phyloP scores from a whole-genome alignment of 2,113 vertebrate species.

The Pipa parva region DNA sequence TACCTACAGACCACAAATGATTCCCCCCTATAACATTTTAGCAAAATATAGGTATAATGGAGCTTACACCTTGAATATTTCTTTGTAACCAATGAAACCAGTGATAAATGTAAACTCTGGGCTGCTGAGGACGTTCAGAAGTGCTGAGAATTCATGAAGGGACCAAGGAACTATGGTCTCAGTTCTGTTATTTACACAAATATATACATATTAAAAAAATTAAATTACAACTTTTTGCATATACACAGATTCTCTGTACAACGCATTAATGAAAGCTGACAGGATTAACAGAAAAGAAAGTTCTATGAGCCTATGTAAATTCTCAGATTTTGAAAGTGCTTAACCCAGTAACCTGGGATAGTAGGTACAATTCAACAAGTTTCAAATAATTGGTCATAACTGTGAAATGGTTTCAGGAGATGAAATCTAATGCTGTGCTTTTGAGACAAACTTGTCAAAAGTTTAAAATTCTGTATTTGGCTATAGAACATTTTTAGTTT shows the following conservation, averaged over 20 bases:
- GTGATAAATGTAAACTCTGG: not conserved
- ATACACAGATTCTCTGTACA: slow-evolving; percentile 39
- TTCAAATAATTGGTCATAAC: no score
- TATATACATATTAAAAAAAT: slow-evolving; percentile 34
- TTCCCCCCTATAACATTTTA: not conserved
- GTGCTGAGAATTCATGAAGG: not conserved
- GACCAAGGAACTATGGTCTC: not conserved
- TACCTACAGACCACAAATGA: not conserved
- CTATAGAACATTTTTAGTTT: not conserved
- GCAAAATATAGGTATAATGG: not conserved
- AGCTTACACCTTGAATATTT: not conserved
- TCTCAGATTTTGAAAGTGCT: slow-evolving; percentile 19
- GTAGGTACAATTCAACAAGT: not conserved
- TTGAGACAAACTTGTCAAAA: not conserved
- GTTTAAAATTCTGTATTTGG: not conserved
- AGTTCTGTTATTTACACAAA: slow-evolving; percentile 28
- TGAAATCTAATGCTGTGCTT: not conserved
- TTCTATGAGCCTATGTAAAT: not conserved
- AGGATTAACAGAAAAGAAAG: not conserved
- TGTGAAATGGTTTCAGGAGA: not conserved
- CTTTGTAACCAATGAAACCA: not conserved
- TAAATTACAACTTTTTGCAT: slow-evolving; percentile 35
- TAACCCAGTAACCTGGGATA: not conserved
- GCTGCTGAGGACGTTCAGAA: not conserved
- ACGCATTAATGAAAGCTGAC: slow-evolving; percentile 16